Evolutionary conservation across 2,113 vertebrate genomes (phyloP).

Genomic region (Erinaceus europaeus): DNA sequence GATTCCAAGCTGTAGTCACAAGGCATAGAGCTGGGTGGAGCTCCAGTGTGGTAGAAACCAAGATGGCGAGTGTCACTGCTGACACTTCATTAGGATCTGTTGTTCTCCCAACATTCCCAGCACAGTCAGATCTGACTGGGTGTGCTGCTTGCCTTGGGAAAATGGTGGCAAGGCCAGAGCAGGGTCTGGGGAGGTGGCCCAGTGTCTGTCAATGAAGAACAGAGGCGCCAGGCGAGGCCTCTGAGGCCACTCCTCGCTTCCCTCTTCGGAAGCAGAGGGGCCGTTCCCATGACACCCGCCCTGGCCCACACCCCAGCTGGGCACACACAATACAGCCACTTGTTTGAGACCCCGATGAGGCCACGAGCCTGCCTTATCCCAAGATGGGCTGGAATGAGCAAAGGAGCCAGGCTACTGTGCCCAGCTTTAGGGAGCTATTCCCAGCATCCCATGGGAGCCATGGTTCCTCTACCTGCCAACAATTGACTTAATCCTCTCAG

Average conservation of each 20-base stretch:
- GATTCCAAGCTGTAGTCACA: background rate
- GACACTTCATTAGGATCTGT: background rate
- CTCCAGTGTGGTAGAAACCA: background rate
- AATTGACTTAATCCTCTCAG: background rate
- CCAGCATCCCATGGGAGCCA: background rate
- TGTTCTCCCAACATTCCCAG: rapidly evolving
- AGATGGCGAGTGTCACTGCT: background rate
- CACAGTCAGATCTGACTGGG: background rate
- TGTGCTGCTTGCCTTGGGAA: background rate
- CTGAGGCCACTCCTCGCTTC: constrained; percentile 2
- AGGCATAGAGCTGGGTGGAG: background rate
- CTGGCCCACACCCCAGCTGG: constrained; percentile 40
- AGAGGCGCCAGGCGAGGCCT: constrained; percentile 10
- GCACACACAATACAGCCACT: constrained; percentile 52
- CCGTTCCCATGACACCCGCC: constrained; percentile 59
- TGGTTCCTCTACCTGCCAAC: rapidly evolving
- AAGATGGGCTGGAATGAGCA: background rate
- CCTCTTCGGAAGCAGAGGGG: constrained; percentile 36
- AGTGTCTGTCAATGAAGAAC: background rate
- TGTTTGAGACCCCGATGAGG: constrained; percentile 40
- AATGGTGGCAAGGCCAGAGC: background rate
- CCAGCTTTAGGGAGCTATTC: background rate
- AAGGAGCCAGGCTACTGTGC: background rate
- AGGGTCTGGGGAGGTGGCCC: background rate
- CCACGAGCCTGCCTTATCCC: background rate